These are phyloP conservation scores for Luperina testacea DNA, from an alignment of 2,888 invertebrate genomes.

Conservation along the genomic window DNA sequence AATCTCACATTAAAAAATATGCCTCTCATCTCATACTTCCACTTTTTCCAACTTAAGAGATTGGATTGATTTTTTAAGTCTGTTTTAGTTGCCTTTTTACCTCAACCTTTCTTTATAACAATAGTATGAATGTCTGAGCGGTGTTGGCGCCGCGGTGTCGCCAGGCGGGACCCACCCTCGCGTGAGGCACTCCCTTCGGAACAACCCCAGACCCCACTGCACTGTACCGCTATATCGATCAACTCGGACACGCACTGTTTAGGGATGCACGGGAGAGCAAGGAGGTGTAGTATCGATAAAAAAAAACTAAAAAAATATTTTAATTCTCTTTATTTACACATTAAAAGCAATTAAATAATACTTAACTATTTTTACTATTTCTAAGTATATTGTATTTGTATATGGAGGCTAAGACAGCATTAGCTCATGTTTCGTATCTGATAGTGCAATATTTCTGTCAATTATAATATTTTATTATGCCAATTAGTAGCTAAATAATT, in stretches of 20 bases:
- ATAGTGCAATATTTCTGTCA: conserved; percentile 5
- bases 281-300: conserved; percentile 22
- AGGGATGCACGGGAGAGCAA: conserved; percentile 40
- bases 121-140: conserved; percentile 50
- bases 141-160: conserved; percentile 60
- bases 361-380: neutral
- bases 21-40: neutral
- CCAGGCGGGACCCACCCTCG: conserved; percentile 63
- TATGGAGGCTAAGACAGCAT: neutral
- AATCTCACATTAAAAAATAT: neutral
- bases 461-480: conserved; percentile 9
- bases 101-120: conserved; percentile 38
- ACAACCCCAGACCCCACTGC: conserved; percentile 70
- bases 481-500: neutral
- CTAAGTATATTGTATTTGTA: neutral
- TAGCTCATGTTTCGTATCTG: neutral
- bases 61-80: conserved; percentile 13
- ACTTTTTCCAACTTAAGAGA: neutral
- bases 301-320: neutral
- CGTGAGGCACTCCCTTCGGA: conserved; percentile 71
- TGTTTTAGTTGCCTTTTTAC: conserved; percentile 36
- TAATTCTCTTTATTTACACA: neutral
- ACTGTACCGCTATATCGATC: conserved; percentile 77
- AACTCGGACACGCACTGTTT: conserved; percentile 76
- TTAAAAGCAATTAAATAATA: neutral